Percentiles rank a stretch among this genome's conserved stretches.
phyloP scores from a whole-genome alignment of 2,888 invertebrate species.

The Macropis europaea region DNA sequence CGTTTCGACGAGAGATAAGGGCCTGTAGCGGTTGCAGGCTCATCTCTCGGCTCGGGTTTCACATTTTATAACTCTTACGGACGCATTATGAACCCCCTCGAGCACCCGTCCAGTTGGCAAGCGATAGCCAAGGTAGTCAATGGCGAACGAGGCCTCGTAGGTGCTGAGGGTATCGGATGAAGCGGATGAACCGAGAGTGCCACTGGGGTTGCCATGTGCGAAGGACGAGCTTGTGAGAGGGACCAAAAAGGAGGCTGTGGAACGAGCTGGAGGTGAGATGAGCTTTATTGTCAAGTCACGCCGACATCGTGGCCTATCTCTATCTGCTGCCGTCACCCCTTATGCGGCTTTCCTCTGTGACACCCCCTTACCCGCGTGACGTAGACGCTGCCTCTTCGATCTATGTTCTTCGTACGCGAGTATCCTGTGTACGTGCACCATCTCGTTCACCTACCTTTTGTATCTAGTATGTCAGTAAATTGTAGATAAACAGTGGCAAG shows the following conservation, averaged over 20 bases:
- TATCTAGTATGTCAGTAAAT: constrained; percentile 38
- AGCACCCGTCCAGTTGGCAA: constrained; percentile 47
- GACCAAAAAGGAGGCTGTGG: constrained; percentile 36
- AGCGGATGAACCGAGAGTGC: constrained; percentile 39
- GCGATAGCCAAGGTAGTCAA: constrained; percentile 55
- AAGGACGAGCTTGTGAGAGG: constrained; percentile 39
- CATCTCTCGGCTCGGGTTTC: constrained; percentile 48
- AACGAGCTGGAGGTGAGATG: constrained; percentile 69
- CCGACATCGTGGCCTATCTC: constrained; percentile 78
- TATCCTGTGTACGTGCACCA: constrained; percentile 26
- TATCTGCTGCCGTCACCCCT: constrained; percentile 72
- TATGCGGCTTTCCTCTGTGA: constrained; percentile 58
- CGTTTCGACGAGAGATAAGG: constrained; percentile 31
- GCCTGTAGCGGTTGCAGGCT: constrained; percentile 28
- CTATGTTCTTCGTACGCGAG: constrained; percentile 4
- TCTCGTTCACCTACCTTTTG: constrained; percentile 32
- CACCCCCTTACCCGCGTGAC: constrained; percentile 49
- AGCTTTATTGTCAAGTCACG: constrained; percentile 79
- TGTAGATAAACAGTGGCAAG: constrained; percentile 25
- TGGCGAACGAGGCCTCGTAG: constrained; percentile 34
- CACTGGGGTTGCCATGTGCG: constrained; percentile 14
- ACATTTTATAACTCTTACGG: constrained; percentile 46
- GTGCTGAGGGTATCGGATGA: constrained; percentile 36
- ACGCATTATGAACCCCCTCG: constrained; percentile 36
- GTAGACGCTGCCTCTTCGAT: constrained; percentile 32